phyloP scores from a whole-genome alignment of 2,888 invertebrate genomes.

The Lamellibrachia columna region DNA sequence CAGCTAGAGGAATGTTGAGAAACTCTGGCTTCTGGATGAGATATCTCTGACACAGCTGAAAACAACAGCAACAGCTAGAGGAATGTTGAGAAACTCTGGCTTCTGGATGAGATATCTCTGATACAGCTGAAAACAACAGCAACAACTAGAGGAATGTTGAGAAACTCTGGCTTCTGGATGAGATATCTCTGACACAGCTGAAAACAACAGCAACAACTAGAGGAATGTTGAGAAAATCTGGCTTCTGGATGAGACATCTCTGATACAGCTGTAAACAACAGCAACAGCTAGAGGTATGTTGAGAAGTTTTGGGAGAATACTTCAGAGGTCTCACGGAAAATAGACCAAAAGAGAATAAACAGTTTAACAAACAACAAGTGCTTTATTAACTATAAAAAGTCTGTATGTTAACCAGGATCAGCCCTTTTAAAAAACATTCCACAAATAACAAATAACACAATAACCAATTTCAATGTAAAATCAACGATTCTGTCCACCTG shows the following conservation, averaged over 20 bases:
- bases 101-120: slow-evolving; percentile 76
- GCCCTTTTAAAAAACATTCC: no score
- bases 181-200: slow-evolving; percentile 71
- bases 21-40: slow-evolving; percentile 80
- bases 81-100: slow-evolving; percentile 74
- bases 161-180: slow-evolving; percentile 76
- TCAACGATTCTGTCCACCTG: no score
- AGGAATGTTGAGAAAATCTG: slow-evolving; percentile 73
- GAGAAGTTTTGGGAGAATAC: no score
- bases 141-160: background rate
- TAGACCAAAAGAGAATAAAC: no score
- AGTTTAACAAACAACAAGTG: no score
- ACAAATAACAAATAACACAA: no score
- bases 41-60: slow-evolving; percentile 69
- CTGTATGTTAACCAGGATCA: no score
- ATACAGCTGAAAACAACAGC: slow-evolving; percentile 68
- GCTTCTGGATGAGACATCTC: slow-evolving; percentile 76
- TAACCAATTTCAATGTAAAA: no score
- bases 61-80: slow-evolving; percentile 14
- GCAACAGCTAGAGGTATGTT: background rate
- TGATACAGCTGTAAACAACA: slow-evolving; percentile 70
- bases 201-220: slow-evolving; percentile 19
- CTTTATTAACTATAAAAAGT: no score
- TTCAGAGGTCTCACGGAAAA: no score
- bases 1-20: slow-evolving; percentile 73